Evolutionary conservation across 1,140 invertebrate species (phyloP).

Genomic region (Hestina assimilis): DNA sequence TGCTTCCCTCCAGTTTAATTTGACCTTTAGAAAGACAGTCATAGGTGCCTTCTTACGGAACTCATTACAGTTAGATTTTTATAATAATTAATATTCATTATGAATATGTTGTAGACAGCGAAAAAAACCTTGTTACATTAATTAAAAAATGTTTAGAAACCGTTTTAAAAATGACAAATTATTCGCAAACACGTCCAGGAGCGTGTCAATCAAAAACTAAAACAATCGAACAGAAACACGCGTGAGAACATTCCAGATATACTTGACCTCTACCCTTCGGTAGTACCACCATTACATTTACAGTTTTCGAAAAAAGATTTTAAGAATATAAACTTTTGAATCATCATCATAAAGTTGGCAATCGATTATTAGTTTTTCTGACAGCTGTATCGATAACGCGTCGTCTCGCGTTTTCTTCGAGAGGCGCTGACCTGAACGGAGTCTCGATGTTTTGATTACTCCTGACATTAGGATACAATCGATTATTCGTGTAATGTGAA

Average conservation of each 20-base stretch:
- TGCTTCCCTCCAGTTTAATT: too few relatives aligned
- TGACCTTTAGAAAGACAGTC: too few relatives aligned
- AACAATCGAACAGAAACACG: constrained; percentile 9
- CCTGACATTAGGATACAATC: constrained; percentile 72
- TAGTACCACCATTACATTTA: constrained; percentile 3
- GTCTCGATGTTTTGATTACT: constrained; percentile 70
- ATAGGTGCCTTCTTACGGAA: too few relatives aligned
- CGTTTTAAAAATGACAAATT: constrained; percentile 16
- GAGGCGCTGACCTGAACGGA: constrained; percentile 66
- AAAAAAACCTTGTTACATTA: too few relatives aligned
- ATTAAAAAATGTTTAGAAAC: too few relatives aligned
- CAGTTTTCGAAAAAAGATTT: not conserved
- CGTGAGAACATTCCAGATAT: constrained; percentile 19
- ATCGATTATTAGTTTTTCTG: constrained; percentile 16
- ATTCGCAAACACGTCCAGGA: constrained; percentile 7
- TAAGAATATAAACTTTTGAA: constrained; percentile 5
- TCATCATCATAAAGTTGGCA: constrained; percentile 13
- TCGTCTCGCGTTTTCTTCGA: constrained; percentile 63
- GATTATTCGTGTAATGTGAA: constrained; percentile 70
- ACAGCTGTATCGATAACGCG: constrained; percentile 29
- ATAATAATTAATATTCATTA: too few relatives aligned
- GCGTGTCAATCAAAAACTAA: constrained; percentile 7
- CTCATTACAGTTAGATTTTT: too few relatives aligned
- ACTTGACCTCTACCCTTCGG: constrained; percentile 7
- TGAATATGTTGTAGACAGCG: too few relatives aligned